Evolutionary conservation across 2,888 invertebrate genomes (phyloP).

Genomic region (Phasia obesa): DNA sequence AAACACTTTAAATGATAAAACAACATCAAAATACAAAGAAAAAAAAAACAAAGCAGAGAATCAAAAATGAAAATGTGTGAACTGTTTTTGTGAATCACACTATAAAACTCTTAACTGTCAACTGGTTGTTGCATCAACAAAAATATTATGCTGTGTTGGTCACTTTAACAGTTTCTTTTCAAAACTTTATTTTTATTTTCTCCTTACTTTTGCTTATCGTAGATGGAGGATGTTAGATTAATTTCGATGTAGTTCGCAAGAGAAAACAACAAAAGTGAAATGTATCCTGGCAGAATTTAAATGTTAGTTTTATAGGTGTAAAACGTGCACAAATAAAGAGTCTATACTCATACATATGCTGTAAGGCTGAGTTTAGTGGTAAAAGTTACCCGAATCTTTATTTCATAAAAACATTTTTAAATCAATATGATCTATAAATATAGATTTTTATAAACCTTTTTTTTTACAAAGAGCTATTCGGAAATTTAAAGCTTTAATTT

Average conservation of each 20-base stretch:
- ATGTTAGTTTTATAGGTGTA: slow-evolving; percentile 47
- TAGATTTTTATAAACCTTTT: no score
- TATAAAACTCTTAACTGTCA: slow-evolving; percentile 61
- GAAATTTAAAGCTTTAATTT: no score
- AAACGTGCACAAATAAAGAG: not conserved
- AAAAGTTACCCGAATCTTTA: no score
- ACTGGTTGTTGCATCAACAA: slow-evolving; percentile 63
- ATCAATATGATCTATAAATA: no score
- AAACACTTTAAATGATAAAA: slow-evolving; percentile 32
- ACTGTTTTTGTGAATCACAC: slow-evolving; percentile 45
- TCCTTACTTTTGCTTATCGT: not conserved
- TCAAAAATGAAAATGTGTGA: slow-evolving; percentile 21
- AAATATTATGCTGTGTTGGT: slow-evolving; percentile 47
- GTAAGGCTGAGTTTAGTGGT: no score
- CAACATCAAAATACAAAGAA: slow-evolving; percentile 6
- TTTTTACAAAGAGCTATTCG: no score
- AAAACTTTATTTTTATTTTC: not conserved
- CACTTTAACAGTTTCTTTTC: slow-evolving; percentile 53
- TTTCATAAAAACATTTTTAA: no score
- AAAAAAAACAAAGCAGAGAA: not conserved
- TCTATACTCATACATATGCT: no score
- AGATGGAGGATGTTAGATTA: not conserved
- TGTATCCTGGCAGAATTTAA: slow-evolving; percentile 30
- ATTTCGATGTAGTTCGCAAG: no score
- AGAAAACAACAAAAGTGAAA: slow-evolving; percentile 20